phyloP scores from a whole-genome alignment of 1,140 invertebrate species.

The Eupeodes corollae region DNA sequence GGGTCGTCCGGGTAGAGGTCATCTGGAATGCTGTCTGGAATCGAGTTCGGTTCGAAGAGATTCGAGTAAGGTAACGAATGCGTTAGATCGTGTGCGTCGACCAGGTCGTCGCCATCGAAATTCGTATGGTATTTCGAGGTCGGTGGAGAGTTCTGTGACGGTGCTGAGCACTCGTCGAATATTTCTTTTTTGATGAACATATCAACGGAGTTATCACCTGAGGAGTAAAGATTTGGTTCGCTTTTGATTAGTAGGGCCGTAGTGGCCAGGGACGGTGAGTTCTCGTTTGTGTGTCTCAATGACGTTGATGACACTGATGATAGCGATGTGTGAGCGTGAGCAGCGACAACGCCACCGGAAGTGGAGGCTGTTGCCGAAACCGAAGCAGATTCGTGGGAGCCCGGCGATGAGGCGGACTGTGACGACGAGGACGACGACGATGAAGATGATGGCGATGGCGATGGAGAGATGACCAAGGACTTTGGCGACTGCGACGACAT shows the following conservation, averaged over 20 bases:
- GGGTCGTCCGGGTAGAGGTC: constrained; percentile 33
- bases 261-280: constrained; percentile 34
- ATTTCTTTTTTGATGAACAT: constrained; percentile 35
- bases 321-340: neutral
- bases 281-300: constrained; percentile 4
- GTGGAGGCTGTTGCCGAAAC: constrained; percentile 11
- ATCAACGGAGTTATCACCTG: constrained; percentile 33
- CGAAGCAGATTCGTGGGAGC: constrained; percentile 26
- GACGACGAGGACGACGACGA: constrained; percentile 33
- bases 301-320: neutral
- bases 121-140: constrained; percentile 35
- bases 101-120: constrained; percentile 26
- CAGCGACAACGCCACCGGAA: neutral
- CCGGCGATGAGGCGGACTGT: constrained; percentile 28
- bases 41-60: constrained; percentile 33
- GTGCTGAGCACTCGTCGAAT: constrained; percentile 29
- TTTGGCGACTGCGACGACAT: neutral
- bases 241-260: constrained; percentile 31
- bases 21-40: constrained; percentile 33
- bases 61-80: constrained; percentile 31
- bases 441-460: constrained; percentile 31
- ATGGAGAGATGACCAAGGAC: constrained; percentile 16
- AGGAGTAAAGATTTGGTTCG: constrained; percentile 34
- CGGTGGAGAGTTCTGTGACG: constrained; percentile 25
- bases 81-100: constrained; percentile 31